Conservation (phyloP, 2,113 vertebrate species). For the Prionailurus bengalensis region DNA sequence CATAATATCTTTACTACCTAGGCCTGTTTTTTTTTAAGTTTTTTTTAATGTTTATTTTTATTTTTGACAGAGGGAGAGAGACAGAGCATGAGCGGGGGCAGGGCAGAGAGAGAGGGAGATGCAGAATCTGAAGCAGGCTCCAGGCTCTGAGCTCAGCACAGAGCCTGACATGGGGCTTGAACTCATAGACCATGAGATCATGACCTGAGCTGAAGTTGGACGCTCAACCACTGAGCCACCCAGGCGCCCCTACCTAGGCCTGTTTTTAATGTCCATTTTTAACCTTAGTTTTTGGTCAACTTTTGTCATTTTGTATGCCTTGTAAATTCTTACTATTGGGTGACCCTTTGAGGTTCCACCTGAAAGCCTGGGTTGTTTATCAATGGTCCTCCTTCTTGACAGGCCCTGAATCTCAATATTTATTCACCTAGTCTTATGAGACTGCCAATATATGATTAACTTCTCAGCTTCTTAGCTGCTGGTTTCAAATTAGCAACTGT, state of each 20-base stretch:
- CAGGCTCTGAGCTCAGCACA: too few species aligned
- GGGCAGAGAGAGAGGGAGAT: too few species aligned
- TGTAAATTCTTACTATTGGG: background rate
- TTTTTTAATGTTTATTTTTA: background rate
- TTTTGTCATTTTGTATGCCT: background rate
- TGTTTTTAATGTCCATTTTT: background rate
- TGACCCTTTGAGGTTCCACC: background rate
- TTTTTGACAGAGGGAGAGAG: too few species aligned
- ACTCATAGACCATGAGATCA: too few species aligned
- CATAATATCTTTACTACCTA: background rate
- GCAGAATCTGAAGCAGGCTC: too few species aligned
- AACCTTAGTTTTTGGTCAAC: background rate
- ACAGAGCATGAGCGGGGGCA: too few species aligned
- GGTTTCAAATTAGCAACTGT: background rate
- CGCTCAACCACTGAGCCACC: too few species aligned
- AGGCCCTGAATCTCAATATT: background rate
- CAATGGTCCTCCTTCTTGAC: background rate
- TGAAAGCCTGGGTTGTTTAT: background rate
- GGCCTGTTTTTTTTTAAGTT: too few species aligned
- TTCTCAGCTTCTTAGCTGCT: background rate
- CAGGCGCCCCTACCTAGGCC: too few species aligned
- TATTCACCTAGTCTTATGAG: background rate
- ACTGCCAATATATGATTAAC: background rate
- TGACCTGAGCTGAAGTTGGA: too few species aligned
- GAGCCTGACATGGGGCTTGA: too few species aligned